Evolutionary conservation across 2,113 vertebrate genomes (phyloP).

Genomic region (Ginglymostoma cirratum): DNA sequence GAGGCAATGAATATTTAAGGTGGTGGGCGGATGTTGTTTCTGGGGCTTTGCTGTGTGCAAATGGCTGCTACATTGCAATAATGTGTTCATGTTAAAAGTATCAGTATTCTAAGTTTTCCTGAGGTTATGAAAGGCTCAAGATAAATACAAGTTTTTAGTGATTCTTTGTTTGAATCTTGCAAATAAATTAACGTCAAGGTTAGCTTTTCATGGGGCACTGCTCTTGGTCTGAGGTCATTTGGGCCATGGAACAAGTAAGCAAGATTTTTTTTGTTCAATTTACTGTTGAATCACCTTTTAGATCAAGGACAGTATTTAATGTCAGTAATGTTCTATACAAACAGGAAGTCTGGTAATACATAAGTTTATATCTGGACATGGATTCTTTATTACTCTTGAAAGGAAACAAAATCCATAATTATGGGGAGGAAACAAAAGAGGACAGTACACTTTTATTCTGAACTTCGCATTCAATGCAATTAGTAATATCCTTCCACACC

Average conservation of each 20-base stretch:
- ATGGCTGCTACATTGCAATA: not conserved
- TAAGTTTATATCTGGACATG: not conserved
- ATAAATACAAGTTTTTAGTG: not conserved
- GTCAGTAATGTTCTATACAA: not conserved
- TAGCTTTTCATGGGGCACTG: not conserved
- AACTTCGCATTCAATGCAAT: not conserved
- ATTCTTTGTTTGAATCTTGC: not conserved
- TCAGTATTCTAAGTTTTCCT: not conserved
- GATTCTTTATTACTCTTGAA: not conserved
- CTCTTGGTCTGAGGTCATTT: not conserved
- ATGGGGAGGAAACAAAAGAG: not conserved
- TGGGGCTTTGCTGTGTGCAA: too few relatives aligned
- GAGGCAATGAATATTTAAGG: too few relatives aligned
- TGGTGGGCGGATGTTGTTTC: too few relatives aligned
- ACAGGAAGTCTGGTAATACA: not conserved
- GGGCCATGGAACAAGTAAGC: not conserved
- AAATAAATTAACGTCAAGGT: not conserved
- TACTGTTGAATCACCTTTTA: not conserved
- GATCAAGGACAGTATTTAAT: not conserved
- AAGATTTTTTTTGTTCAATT: not conserved
- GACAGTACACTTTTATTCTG: not conserved
- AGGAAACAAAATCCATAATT: not conserved
- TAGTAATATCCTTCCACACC: not conserved
- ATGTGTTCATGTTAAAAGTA: not conserved
- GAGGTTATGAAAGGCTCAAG: not conserved